Conservation (phyloP, 2,888 invertebrate genomes). For the Romanomermis culicivorax region DNA sequence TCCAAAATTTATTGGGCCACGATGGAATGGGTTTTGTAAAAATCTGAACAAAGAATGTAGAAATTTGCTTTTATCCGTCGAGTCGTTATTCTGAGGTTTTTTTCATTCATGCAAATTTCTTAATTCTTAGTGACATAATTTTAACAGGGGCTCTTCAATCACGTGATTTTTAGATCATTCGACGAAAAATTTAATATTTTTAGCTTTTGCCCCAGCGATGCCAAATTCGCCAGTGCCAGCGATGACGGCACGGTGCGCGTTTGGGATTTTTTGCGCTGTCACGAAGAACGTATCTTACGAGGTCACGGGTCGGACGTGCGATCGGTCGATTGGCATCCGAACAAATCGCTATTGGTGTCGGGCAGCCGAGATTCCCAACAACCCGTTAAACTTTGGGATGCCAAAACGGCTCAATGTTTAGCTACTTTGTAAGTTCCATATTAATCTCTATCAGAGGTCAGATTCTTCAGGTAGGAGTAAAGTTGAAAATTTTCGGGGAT, state of each 20-base stretch:
- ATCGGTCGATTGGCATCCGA: conserved; percentile 98
- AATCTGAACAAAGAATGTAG: no score
- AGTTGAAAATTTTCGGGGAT: no score
- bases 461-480: no score
- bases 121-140: no score
- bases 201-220: conserved; percentile 97
- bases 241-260: conserved; percentile 95
- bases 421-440: conserved; percentile 60
- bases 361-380: conserved; percentile 99
- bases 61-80: no score
- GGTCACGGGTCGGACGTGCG: conserved; percentile 95
- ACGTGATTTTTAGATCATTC: no score
- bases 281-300: conserved; percentile 66
- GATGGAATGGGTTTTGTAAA: no score
- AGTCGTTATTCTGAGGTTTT: no score
- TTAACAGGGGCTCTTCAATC: no score
- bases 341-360: conserved; percentile 82
- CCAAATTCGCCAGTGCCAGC: conserved; percentile 94
- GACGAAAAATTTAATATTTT: no score
- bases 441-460: neutral
- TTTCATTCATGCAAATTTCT: no score
- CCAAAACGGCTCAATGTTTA: conserved; percentile 75
- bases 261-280: conserved; percentile 83
- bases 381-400: conserved; percentile 97
- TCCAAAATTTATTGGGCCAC: no score